Percentiles rank a stretch among this genome's conserved stretches.
Evolutionary conservation across 2,113 vertebrate species (phyloP).

Genomic region (Tenrec ecaudatus): DNA sequence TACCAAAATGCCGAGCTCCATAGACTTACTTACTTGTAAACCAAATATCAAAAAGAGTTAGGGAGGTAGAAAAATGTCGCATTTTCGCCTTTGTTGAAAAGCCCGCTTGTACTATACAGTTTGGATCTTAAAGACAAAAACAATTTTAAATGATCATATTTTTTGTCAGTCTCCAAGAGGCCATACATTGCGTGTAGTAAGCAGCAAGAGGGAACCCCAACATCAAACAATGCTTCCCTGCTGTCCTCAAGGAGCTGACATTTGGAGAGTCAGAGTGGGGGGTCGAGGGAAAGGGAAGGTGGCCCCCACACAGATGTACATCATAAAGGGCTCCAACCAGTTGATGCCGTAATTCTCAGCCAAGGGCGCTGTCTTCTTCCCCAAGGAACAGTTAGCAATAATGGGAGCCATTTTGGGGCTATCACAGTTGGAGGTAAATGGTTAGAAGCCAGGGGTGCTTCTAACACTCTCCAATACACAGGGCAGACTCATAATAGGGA

Average conservation of each 20-base stretch:
- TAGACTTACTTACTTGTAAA: constrained; percentile 13
- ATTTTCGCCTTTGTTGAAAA: neutral
- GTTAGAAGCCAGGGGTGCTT: neutral
- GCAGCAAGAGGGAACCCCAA: neutral
- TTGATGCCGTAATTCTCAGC: neutral
- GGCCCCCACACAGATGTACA: neutral
- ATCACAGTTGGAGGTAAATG: neutral
- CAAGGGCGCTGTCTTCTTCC: neutral
- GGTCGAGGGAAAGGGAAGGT: neutral
- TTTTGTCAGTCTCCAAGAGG: neutral
- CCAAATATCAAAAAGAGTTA: constrained; percentile 17
- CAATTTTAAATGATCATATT: neutral
- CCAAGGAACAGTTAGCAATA: neutral
- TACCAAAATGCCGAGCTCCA: constrained; percentile 31
- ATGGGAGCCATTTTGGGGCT: neutral
- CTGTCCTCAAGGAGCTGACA: neutral
- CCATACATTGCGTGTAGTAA: neutral
- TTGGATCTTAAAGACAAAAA: neutral
- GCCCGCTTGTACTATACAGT: too few species aligned
- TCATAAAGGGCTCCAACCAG: neutral
- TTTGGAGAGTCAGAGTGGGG: neutral
- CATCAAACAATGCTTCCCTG: neutral
- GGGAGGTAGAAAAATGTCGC: neutral
- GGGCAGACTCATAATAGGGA: neutral
- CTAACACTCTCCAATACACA: neutral